Conservation (phyloP, 2,113 vertebrate species). For the Burhinus oedicnemus region DNA sequence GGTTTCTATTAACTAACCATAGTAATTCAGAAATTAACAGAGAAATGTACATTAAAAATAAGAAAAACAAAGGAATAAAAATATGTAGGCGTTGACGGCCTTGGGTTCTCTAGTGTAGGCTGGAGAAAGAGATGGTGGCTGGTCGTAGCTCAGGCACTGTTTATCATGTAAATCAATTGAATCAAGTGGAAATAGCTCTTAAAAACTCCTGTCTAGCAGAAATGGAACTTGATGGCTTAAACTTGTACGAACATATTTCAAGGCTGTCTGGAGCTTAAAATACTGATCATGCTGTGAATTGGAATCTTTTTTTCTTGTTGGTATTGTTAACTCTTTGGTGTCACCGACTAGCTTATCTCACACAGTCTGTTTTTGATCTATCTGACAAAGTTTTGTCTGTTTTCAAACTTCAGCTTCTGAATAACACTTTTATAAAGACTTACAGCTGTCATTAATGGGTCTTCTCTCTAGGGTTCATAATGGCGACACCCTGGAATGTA, state of each 20-base stretch:
- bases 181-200: conserved; percentile 39
- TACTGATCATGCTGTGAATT: not conserved
- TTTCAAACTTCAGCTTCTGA: conserved; percentile 1
- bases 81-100: not conserved
- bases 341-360: not conserved
- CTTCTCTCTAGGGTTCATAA: not conserved
- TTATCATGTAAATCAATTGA: conserved; percentile 48
- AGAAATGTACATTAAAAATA: not conserved
- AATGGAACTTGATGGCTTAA: conserved; percentile 47
- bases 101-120: not conserved
- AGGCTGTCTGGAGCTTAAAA: conserved; percentile 21
- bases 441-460: not conserved
- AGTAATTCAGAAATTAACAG: conserved; percentile 23
- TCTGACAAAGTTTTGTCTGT: not conserved
- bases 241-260: conserved; percentile 23
- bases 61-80: not conserved
- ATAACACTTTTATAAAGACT: not conserved
- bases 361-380: not conserved
- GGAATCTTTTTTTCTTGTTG: not conserved
- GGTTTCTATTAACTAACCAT: not conserved
- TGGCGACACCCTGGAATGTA: not conserved
- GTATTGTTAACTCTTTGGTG: conserved; percentile 29
- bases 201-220: conserved; percentile 36
- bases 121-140: not conserved
- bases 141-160: not conserved